phyloP scores from a whole-genome alignment of 53 echinoderm and acorn worm genomes.

The Actinopyga echinites region DNA sequence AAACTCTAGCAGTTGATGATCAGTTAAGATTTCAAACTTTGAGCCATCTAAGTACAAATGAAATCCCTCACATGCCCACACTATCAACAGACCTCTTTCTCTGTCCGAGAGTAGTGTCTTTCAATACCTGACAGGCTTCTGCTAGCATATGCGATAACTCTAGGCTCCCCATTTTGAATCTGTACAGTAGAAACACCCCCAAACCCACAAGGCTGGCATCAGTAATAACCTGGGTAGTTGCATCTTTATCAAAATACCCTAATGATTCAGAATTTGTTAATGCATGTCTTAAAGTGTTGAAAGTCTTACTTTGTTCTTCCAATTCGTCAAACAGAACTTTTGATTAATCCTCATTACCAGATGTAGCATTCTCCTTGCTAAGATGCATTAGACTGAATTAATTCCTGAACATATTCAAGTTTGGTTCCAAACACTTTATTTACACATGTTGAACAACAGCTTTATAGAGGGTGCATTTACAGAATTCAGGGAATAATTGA shows the following conservation, averaged over 20 bases:
- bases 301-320: slow-evolving; percentile 51
- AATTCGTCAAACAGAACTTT: too few species aligned
- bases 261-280: slow-evolving; percentile 38
- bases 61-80: slow-evolving; percentile 64
- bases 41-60: slow-evolving; percentile 47
- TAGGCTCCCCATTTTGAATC: slow-evolving; percentile 19
- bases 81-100: slow-evolving; percentile 36
- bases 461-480: too few species aligned
- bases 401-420: too few species aligned
- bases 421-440: too few species aligned
- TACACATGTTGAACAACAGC: too few species aligned
- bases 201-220: slow-evolving; percentile 70
- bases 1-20: slow-evolving; percentile 61
- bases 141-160: slow-evolving; percentile 46
- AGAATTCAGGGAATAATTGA: slow-evolving; percentile 57
- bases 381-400: too few species aligned
- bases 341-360: too few species aligned
- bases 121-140: slow-evolving; percentile 11
- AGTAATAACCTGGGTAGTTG: slow-evolving; percentile 35
- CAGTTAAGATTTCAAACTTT: slow-evolving; percentile 45
- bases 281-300: slow-evolving; percentile 36
- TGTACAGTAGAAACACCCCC: neutral
- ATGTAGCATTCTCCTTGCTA: too few species aligned
- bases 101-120: neutral
- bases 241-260: slow-evolving; percentile 54